A percentile compares a stretch with the other conserved stretches of the same genome.
Evolutionary conservation across 2,113 vertebrate species (phyloP).

Genomic region (Pseudorectes ferrugineus): DNA sequence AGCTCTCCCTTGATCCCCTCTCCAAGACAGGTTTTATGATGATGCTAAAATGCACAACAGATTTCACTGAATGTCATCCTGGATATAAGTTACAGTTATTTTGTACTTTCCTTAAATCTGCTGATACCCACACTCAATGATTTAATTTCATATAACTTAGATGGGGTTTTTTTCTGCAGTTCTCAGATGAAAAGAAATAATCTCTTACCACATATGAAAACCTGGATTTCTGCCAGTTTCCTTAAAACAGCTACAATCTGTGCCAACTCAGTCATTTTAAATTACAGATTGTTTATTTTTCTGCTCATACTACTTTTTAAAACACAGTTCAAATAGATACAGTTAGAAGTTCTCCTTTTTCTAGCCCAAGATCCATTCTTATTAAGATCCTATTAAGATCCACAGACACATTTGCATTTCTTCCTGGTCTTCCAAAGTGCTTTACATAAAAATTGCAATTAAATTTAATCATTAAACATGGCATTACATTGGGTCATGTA

Average conservation of each 20-base stretch:
- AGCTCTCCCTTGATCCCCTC: neutral
- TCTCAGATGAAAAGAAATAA: neutral
- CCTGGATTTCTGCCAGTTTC: slow-evolving; percentile 6
- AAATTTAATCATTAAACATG: neutral
- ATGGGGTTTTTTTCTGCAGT: rapidly evolving
- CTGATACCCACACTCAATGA: neutral
- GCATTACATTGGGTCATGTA: neutral
- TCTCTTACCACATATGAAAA: neutral
- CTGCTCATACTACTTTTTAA: neutral
- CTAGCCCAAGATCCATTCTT: neutral
- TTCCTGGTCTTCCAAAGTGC: neutral
- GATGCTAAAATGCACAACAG: neutral
- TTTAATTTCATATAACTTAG: neutral
- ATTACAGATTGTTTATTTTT: slow-evolving; percentile 6
- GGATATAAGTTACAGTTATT: neutral
- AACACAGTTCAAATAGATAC: neutral
- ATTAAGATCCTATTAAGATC: neutral
- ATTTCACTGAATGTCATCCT: neutral
- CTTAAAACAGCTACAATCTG: neutral
- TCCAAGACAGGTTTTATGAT: neutral
- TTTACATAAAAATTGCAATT: neutral
- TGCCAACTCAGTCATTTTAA: slow-evolving; percentile 11
- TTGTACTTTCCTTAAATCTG: neutral
- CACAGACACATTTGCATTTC: neutral
- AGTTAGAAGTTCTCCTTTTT: neutral